These are phyloP conservation scores for Bacillus rossius DNA, from an alignment of 1,140 invertebrate species.

Conservation along the genomic window DNA sequence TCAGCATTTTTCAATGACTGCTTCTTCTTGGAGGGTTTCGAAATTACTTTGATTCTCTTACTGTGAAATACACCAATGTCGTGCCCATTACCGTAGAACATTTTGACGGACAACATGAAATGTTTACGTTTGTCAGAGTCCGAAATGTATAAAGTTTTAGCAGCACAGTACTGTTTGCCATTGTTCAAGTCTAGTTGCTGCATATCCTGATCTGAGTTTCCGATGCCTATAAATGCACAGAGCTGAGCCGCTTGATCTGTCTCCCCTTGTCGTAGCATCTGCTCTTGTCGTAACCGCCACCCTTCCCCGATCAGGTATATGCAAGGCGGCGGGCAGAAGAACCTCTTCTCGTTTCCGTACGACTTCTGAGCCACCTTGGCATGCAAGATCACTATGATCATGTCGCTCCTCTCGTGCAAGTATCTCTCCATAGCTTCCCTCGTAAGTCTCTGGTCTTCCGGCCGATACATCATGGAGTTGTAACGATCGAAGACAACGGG, in stretches of 20 bases:
- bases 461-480: slow-evolving; percentile 47
- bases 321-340: slow-evolving; percentile 99
- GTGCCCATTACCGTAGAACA: slow-evolving; percentile 98
- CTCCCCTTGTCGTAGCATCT: slow-evolving; percentile 83
- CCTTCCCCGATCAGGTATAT: slow-evolving; percentile 98
- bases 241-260: slow-evolving; percentile 86
- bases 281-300: slow-evolving; percentile 90
- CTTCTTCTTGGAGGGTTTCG: slow-evolving; percentile 99
- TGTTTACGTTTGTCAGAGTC: slow-evolving; percentile 99
- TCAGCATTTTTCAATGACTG: slow-evolving; percentile 99
- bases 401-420: slow-evolving; percentile 87
- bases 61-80: slow-evolving; percentile 98
- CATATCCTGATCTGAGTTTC: slow-evolving; percentile 98
- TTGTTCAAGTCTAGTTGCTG: slow-evolving; percentile 96
- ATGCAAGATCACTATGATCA: slow-evolving; percentile 95
- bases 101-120: slow-evolving; percentile 98
- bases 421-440: slow-evolving; percentile 96
- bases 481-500: slow-evolving; percentile 43
- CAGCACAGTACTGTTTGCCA: slow-evolving; percentile 96
- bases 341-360: slow-evolving; percentile 99
- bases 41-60: slow-evolving; percentile 99
- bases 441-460: slow-evolving; percentile 79
- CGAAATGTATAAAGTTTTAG: slow-evolving; percentile 98
- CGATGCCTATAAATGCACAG: slow-evolving; percentile 98
- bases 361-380: slow-evolving; percentile 99